A percentile compares a stretch with the other conserved stretches of the same genome.
These are phyloP conservation scores for Vulpes lagopus DNA, from an alignment of 2,113 vertebrate species.

Conservation along the genomic window DNA sequence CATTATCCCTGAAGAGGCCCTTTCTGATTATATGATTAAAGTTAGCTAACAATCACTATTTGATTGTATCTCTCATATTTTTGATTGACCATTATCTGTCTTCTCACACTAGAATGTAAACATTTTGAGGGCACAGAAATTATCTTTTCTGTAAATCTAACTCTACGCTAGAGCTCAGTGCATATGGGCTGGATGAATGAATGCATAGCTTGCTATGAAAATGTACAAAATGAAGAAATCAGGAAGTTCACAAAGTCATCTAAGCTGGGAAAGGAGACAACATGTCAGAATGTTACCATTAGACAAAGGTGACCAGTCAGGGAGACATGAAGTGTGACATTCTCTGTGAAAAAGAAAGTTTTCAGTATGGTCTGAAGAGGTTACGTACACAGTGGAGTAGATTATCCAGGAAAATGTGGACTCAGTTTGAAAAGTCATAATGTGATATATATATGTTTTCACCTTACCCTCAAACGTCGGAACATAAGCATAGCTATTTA, in stretches of 20 bases:
- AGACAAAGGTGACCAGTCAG: not conserved
- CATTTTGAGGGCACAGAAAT: not conserved
- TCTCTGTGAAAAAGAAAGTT: not conserved
- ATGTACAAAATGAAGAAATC: not conserved
- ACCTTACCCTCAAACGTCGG: not conserved
- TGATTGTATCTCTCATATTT: not conserved
- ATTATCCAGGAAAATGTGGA: not conserved
- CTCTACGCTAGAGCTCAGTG: not conserved
- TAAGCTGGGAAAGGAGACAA: not conserved
- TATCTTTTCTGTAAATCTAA: not conserved
- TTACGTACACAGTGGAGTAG: not conserved
- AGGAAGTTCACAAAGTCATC: not conserved
- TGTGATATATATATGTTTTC: not conserved
- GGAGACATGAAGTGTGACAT: not conserved
- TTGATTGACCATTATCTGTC: not conserved
- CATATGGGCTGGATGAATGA: not conserved
- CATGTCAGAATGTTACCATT: not conserved
- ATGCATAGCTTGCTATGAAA: not conserved
- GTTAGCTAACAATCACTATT: not conserved
- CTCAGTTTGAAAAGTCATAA: not conserved
- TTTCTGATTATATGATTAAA: not conserved
- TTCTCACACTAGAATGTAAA: not conserved
- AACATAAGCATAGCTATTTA: not conserved
- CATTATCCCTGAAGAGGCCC: fast-evolving
- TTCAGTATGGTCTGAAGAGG: not conserved